Conservation (phyloP, 2,797 vertebrate species). For the Catostomus latipinnis region DNA sequence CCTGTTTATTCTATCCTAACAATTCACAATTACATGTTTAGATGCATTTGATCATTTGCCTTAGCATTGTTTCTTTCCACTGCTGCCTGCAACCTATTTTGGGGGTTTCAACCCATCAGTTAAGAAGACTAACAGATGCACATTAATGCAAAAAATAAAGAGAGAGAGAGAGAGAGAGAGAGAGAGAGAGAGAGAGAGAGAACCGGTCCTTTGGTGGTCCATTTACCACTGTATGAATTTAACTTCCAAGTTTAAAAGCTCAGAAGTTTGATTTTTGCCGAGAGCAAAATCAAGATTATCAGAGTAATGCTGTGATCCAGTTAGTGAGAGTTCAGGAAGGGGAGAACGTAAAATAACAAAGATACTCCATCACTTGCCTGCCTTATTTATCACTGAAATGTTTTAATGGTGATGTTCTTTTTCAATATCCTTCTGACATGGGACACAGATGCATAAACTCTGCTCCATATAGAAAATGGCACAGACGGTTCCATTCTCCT, state of each 20-base stretch:
- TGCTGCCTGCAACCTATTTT: too few relatives aligned
- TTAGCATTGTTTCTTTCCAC: too few relatives aligned
- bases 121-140: too few relatives aligned
- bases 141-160: too few relatives aligned
- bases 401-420: conserved; percentile 47
- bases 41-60: too few relatives aligned
- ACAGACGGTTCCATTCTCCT: conserved; percentile 6
- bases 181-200: too few relatives aligned
- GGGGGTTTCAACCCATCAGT: too few relatives aligned
- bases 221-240: background rate
- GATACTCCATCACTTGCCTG: conserved; percentile 36
- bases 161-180: too few relatives aligned
- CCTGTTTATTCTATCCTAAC: too few relatives aligned
- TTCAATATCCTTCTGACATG: conserved; percentile 45
- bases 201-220: too few relatives aligned
- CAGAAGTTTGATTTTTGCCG: background rate
- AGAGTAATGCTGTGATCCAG: conserved; percentile 15
- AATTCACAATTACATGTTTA: too few relatives aligned
- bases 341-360: background rate
- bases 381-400: background rate
- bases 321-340: conserved; percentile 28
- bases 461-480: conserved; percentile 35
- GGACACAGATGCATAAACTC: conserved; percentile 39
- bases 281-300: background rate
- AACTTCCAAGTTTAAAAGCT: background rate